A percentile compares a stretch with the other conserved stretches of the same genome.
These are phyloP conservation scores for Furnarius figulus DNA, from an alignment of 2,113 vertebrate species.

Conservation along the genomic window DNA sequence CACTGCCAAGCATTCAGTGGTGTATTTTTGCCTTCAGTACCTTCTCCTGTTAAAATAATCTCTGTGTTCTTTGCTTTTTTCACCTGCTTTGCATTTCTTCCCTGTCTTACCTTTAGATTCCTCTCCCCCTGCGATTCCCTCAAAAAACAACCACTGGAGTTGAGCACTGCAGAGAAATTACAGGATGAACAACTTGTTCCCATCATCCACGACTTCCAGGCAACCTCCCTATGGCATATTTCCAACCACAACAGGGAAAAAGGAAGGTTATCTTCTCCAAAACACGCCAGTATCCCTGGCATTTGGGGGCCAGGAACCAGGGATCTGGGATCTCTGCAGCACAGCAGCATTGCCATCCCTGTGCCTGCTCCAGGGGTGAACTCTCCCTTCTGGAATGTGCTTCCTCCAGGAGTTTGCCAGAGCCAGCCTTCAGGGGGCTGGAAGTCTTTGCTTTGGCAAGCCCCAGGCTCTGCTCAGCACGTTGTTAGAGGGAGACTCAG, in stretches of 20 bases:
- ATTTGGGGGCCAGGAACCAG: background rate
- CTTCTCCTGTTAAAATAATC: background rate
- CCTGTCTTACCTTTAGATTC: background rate
- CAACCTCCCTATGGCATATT: background rate
- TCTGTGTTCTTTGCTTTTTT: background rate
- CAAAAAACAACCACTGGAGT: background rate
- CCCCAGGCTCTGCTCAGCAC: background rate
- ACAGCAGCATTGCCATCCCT: background rate
- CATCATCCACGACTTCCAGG: background rate
- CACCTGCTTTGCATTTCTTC: background rate
- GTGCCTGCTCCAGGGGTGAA: background rate
- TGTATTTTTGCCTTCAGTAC: background rate
- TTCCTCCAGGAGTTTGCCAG: background rate
- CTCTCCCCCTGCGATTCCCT: background rate
- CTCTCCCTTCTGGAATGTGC: conserved; percentile 6
- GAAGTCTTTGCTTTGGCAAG: background rate
- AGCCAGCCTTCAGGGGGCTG: background rate
- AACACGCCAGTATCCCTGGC: background rate
- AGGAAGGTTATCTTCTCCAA: background rate
- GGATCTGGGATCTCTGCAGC: background rate
- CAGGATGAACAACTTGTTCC: background rate
- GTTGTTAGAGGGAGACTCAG: background rate
- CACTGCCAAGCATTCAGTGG: background rate
- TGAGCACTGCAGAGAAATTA: background rate
- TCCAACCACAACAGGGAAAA: background rate